phyloP scores from a whole-genome alignment of 2,113 vertebrate genomes.

The Numida meleagris region DNA sequence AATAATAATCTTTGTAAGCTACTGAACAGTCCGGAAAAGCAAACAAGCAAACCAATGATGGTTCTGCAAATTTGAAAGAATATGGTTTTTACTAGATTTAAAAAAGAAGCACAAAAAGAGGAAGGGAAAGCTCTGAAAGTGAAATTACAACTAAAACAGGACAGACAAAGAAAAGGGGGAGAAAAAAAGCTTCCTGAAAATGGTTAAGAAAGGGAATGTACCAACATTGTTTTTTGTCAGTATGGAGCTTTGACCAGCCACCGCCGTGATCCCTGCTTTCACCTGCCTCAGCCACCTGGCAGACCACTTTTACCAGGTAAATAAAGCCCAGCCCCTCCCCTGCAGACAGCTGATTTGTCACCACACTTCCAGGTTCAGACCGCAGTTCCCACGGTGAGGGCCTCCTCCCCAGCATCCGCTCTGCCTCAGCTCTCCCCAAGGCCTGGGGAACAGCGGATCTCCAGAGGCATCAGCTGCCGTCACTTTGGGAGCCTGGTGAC shows the following conservation, averaged over 20 bases:
- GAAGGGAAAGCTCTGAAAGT: constrained; percentile 9
- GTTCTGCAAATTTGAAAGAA: neutral
- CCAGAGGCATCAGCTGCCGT: constrained; percentile 40
- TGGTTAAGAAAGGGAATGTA: neutral
- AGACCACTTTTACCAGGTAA: neutral
- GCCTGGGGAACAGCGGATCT: neutral
- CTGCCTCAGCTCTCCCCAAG: constrained; percentile 45
- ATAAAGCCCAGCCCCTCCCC: rapidly evolving
- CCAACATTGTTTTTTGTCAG: neutral
- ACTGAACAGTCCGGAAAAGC: neutral
- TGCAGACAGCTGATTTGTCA: neutral
- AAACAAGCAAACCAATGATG: neutral
- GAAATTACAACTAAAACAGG: neutral
- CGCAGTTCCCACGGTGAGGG: constrained; percentile 40
- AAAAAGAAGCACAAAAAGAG: neutral
- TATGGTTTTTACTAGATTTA: neutral
- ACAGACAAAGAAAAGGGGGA: neutral
- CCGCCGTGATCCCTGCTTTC: neutral
- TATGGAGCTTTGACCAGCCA: neutral
- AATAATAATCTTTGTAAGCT: neutral
- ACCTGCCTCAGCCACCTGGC: neutral
- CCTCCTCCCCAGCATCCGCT: neutral
- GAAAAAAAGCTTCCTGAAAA: neutral
- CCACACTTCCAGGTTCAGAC: neutral
- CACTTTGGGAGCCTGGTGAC: constrained; percentile 44